These are phyloP conservation scores for Colistium nudipinnis DNA, from an alignment of 2,113 vertebrate species.

Conservation along the genomic window DNA sequence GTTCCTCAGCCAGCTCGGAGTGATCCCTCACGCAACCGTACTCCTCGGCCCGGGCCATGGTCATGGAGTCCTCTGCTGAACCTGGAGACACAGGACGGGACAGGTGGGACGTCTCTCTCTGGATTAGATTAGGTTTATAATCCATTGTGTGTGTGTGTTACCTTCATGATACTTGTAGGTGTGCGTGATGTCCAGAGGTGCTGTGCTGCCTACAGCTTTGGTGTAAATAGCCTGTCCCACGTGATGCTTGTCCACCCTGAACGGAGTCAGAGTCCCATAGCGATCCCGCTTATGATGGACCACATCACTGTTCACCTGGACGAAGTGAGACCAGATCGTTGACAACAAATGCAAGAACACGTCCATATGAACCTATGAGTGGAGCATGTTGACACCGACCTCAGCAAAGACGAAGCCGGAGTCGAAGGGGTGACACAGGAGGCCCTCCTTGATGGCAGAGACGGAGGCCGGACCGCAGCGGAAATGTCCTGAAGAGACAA, in stretches of 20 bases:
- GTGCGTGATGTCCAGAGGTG: constrained; percentile 78
- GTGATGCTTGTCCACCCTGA: constrained; percentile 74
- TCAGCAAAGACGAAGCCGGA: constrained; percentile 89
- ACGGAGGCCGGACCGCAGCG: constrained; percentile 92
- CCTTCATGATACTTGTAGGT: constrained; percentile 85
- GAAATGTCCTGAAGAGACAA: constrained; percentile 82
- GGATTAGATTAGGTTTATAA: too few relatives aligned
- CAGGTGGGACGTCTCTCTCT: too few relatives aligned
- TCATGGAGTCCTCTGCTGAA: constrained; percentile 75
- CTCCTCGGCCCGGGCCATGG: constrained; percentile 81
- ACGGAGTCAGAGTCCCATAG: constrained; percentile 73
- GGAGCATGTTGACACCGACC: constrained; percentile 68
- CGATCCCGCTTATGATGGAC: constrained; percentile 77
- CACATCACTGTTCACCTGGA: constrained; percentile 90
- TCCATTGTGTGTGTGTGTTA: constrained; percentile 4
- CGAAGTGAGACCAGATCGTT: not conserved
- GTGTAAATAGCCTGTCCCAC: constrained; percentile 85
- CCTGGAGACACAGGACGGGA: constrained; percentile 65
- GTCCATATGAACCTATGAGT: too few relatives aligned
- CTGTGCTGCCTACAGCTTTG: constrained; percentile 77
- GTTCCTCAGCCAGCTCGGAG: not conserved
- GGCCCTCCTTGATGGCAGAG: constrained; percentile 85
- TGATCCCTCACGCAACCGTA: constrained; percentile 76
- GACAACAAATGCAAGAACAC: not conserved
- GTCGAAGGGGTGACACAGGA: constrained; percentile 87